phyloP scores from a whole-genome alignment of 2,888 invertebrate genomes.

The Andrena minutula region DNA sequence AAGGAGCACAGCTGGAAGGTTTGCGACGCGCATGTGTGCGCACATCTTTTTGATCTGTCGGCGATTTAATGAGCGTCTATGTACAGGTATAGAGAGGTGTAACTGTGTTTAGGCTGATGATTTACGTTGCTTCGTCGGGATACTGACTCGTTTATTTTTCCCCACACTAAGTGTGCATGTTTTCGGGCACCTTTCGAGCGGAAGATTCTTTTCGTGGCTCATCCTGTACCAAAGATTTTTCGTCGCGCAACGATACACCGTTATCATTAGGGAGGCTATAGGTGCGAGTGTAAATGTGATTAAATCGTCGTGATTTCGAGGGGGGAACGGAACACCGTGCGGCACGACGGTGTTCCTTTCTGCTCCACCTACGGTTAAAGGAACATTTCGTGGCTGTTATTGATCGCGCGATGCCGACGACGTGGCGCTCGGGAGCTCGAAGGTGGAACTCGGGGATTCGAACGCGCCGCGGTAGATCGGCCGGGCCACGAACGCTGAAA shows the following conservation, averaged over 20 bases:
- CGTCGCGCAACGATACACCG: slow-evolving; percentile 20
- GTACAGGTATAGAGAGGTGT: neutral
- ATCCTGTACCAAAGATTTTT: neutral
- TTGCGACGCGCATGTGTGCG: neutral
- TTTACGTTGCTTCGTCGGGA: slow-evolving; percentile 7
- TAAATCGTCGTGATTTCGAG: neutral
- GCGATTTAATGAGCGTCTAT: slow-evolving; percentile 5
- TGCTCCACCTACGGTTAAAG: neutral
- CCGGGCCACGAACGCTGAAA: slow-evolving; percentile 44
- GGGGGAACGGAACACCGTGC: neutral
- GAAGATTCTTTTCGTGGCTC: slow-evolving; percentile 4
- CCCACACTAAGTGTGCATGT: neutral
- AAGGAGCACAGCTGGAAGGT: neutral
- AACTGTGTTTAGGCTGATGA: neutral
- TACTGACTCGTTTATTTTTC: slow-evolving; percentile 8
- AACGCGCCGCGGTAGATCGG: slow-evolving; percentile 2
- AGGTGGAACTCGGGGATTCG: neutral
- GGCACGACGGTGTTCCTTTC: neutral
- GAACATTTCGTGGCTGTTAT: neutral
- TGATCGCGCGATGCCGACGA: neutral
- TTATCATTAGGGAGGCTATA: slow-evolving; percentile 4
- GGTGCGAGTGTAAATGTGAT: slow-evolving; percentile 9
- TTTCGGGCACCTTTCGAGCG: neutral
- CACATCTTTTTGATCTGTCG: slow-evolving; percentile 11
- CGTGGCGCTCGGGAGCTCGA: neutral